phyloP scores from a whole-genome alignment of 2,113 vertebrate species.

The Callionymus lyra region DNA sequence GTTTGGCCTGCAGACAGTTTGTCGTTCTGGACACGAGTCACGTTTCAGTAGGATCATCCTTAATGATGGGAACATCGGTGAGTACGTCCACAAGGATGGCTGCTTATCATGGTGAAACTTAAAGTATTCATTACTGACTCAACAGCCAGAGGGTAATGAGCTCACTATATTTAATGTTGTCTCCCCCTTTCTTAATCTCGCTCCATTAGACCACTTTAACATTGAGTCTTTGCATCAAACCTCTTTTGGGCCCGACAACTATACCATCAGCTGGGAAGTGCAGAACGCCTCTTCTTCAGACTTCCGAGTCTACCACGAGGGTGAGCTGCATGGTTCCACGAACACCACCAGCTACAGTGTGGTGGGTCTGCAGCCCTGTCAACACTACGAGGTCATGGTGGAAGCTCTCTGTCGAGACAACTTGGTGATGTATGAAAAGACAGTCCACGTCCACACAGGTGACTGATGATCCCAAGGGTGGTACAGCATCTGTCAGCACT shows the following conservation, averaged over 20 bases:
- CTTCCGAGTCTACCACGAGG: conserved; percentile 54
- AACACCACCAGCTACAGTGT: conserved; percentile 34
- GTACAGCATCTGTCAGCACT: background rate
- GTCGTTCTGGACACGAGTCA: conserved; percentile 28
- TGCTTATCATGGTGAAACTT: background rate
- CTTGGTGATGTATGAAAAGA: conserved; percentile 37
- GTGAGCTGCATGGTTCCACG: conserved; percentile 37
- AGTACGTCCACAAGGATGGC: background rate
- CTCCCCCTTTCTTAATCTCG: rapidly evolving
- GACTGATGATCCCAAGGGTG: background rate
- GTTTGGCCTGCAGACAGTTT: conserved; percentile 56
- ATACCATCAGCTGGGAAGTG: conserved; percentile 54
- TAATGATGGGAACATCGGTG: conserved; percentile 48
- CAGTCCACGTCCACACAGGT: conserved; percentile 45
- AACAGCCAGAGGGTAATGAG: too few relatives aligned
- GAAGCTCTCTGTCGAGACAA: conserved; percentile 54
- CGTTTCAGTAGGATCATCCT: conserved; percentile 42
- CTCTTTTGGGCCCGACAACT: conserved; percentile 31
- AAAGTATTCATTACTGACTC: background rate
- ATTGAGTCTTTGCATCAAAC: conserved; percentile 39
- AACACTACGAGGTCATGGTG: conserved; percentile 34
- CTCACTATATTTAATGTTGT: too few relatives aligned
- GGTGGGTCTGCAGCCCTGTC: conserved; percentile 42
- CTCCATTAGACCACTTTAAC: conserved; percentile 33
- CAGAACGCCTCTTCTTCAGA: conserved; percentile 33